Base-by-base conservation (phyloP, 2,888 invertebrate species). In the Parasteatoda lunata region DNA sequence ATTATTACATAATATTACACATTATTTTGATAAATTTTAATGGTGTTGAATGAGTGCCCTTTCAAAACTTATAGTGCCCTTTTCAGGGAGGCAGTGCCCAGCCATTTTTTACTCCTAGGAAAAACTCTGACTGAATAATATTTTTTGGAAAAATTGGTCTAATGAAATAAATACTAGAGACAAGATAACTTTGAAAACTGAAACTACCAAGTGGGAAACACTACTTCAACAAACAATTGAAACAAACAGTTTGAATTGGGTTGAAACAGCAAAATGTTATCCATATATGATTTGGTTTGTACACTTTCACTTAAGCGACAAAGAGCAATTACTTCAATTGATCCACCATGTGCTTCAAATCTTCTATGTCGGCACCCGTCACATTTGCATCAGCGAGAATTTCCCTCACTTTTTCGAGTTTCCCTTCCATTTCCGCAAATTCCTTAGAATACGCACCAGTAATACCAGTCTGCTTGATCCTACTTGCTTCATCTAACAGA, bases 381-480 rank as follows among this genome's bases (percentile, higher is more conserved):
- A 94, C 92, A 88, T 96, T 96, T 3, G 97, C 96, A 91, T 96
- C 97, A 88, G 95, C 94, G n/a, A 99, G 93, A 76, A 98, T 93
- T 88, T 94, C 94, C 91, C 95, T 94, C 4, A 98, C 95, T 90
- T 96, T 95, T 73, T 95, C 94, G 86, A 99, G 93, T 91, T 96
- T 95, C 86, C 94, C 94, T 90, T 98, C 96, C 95, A 99, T 97
- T 90, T 95, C 95, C 91, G 96, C 96, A 92, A 99, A 99, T 92
- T 98, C 97, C 91, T 96, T 94, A 7, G 98, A 97, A 92, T 98
- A 99, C 0, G 98, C 98, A 52, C 98, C 98, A 1, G 98, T 96
- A 3, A 98, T 97, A 70, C 99, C 99, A 71, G 97, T 96, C 90
- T 96, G 95, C 92, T 98, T 98, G 84, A 99, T 98, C 91, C 97